Evolutionary conservation across 2,888 invertebrate species (phyloP).

Genomic region (Callinectes sapidus): DNA sequence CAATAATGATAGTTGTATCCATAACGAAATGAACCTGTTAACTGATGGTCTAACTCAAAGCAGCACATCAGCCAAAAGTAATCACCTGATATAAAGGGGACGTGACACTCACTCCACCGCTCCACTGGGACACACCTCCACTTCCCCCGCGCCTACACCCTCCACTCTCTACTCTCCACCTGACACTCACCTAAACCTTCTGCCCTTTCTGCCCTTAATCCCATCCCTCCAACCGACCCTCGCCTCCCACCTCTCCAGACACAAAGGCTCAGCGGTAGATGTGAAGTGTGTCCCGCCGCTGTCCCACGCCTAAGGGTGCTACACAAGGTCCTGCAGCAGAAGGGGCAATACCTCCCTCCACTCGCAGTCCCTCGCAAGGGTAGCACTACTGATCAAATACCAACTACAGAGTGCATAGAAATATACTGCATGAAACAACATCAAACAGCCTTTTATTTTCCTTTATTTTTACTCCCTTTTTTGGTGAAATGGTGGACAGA

Average conservation of each 20-base stretch:
- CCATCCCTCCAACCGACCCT: background rate
- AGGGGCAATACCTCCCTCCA: background rate
- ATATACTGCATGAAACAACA: conserved; percentile 21
- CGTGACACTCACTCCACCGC: background rate
- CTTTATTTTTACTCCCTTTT: background rate
- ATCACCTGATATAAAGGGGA: background rate
- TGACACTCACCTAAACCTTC: background rate
- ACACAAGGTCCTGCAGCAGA: background rate
- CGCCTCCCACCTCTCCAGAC: background rate
- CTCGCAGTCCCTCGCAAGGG: background rate
- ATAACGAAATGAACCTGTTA: background rate
- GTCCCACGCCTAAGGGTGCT: background rate
- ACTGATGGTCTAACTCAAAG: background rate
- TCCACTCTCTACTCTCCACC: background rate
- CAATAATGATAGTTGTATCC: background rate
- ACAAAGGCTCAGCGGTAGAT: background rate
- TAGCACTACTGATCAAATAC: conserved; percentile 5
- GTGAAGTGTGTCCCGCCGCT: background rate
- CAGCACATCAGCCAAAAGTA: background rate
- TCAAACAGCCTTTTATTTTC: background rate
- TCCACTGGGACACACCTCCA: background rate
- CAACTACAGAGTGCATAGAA: conserved; percentile 9
- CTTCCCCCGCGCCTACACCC: background rate
- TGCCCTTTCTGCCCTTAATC: background rate
- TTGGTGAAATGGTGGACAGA: background rate